Evolutionary conservation across 1,140 invertebrate genomes (phyloP).

Genomic region (Platyscapa corneri): DNA sequence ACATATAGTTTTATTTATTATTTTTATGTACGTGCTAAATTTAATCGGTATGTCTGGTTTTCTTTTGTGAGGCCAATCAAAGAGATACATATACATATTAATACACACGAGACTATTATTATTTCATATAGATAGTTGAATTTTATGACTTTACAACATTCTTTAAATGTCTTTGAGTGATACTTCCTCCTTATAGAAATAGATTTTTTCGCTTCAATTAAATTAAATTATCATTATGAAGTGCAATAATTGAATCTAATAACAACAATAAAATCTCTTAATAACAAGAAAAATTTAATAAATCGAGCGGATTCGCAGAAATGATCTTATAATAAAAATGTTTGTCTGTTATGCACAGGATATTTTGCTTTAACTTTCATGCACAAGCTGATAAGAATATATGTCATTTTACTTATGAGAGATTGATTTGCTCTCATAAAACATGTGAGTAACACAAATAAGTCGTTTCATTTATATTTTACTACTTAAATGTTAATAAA

Average conservation of each 20-base stretch:
- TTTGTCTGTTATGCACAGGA: neutral
- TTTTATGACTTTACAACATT: neutral
- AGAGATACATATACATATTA: neutral
- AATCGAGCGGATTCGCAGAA: neutral
- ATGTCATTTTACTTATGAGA: neutral
- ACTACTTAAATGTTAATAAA: too few species aligned
- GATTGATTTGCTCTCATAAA: too few species aligned
- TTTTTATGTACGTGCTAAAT: neutral
- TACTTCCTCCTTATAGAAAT: neutral
- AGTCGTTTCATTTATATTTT: too few species aligned
- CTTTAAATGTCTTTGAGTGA: neutral
- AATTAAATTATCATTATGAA: neutral
- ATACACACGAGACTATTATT: slow-evolving; percentile 5
- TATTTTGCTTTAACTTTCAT: neutral
- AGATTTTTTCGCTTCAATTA: neutral
- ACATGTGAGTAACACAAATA: too few species aligned
- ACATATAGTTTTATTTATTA: neutral
- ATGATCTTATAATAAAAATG: neutral
- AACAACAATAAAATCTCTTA: neutral
- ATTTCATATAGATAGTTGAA: neutral
- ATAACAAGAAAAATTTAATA: neutral
- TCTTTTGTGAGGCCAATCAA: neutral
- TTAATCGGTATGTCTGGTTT: neutral
- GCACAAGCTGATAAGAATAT: neutral
- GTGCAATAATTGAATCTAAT: too few species aligned